These are phyloP conservation scores for Lipotes vexillifer DNA, from an alignment of 2,113 vertebrate species.

Conservation along the genomic window DNA sequence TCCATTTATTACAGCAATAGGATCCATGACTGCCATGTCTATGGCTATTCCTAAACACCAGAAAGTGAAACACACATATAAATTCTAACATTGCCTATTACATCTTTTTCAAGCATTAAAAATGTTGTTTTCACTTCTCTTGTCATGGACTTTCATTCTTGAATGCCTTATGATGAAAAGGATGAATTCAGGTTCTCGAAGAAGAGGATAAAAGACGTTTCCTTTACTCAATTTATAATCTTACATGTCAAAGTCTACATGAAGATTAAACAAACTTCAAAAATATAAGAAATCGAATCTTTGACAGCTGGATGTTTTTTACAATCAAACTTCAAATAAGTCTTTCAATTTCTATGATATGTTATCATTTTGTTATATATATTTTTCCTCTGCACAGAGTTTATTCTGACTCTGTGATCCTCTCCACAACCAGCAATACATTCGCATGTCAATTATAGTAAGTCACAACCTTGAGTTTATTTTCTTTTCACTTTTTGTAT, in stretches of 20 bases:
- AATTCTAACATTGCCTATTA: background rate
- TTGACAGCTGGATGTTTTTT: slow-evolving; percentile 60
- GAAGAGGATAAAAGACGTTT: slow-evolving; percentile 59
- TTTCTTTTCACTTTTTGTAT: background rate
- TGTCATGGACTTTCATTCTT: slow-evolving; percentile 60
- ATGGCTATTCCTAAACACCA: background rate
- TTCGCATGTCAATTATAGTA: background rate
- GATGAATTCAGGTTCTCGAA: slow-evolving; percentile 57
- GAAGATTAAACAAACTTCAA: slow-evolving; percentile 62
- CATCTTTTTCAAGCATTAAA: slow-evolving; percentile 25
- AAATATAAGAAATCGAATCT: slow-evolving; percentile 44
- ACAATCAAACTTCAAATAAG: slow-evolving; percentile 57
- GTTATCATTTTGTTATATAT: slow-evolving; percentile 51
- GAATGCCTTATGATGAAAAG: slow-evolving; percentile 61
- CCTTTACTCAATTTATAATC: slow-evolving; percentile 48
- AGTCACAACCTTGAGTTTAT: background rate
- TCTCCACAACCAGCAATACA: slow-evolving; percentile 13
- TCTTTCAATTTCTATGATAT: slow-evolving; percentile 61
- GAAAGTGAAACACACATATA: background rate
- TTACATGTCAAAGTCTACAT: slow-evolving; percentile 35
- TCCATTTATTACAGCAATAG: background rate
- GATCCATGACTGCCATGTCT: background rate
- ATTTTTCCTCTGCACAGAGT: background rate
- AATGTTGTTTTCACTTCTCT: slow-evolving; percentile 60
- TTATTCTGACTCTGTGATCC: slow-evolving; percentile 43